Base-by-base conservation (phyloP, 2,113 vertebrate genomes). In the Columbina picui region DNA sequence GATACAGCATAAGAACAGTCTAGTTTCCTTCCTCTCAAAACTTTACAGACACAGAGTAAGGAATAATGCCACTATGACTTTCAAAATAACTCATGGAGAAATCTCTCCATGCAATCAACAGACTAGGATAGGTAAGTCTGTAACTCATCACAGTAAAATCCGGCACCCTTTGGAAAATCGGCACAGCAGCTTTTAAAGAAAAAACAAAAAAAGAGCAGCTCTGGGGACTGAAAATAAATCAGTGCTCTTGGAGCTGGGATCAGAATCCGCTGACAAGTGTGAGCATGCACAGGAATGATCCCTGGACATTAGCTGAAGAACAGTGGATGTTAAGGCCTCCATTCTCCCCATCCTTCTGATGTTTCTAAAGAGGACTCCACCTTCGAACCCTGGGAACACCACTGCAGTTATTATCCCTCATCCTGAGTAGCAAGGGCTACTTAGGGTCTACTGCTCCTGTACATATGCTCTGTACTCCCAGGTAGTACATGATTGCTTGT, bases 281-380 rank as follows among this genome's bases (percentile, higher is more conserved):
- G 2, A 79, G 36, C 50, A 86, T 15, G 43, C 16, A 47, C 0
- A 8, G 23, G 10, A 81, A 63, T 5, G 43, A 61, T n/a, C 45
- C 25, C 65, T 56, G 49, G 34, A 65, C 5, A 49, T 41, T 6
- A 77, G 32, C 32, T 84, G 50, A 71, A 79, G 67, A 60, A 18
- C 0, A 0, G 16, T 14, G n/a, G 52, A 59, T 20, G 41, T 13
- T 23, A 38, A 36, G 19, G 41, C 20, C 41, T 47, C 59, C 4
- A 13, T 19, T 60, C 67, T 10, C 26, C 55, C n/a, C 30, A 4
- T 55, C 17, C 29, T 84, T 88, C 74, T 76, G 61, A n/a, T 29
- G 14, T 73, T 85, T 63, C 70, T 81, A 16, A 89, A 87, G 52
- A 80, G 12, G 15, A 11, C 23, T 67, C 20, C 68, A 19, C 41